Evolutionary conservation across 2,797 vertebrate species (phyloP), one percentile per base, ranked within the genome.

Genomic region (Cheirogaleus major): DNA sequence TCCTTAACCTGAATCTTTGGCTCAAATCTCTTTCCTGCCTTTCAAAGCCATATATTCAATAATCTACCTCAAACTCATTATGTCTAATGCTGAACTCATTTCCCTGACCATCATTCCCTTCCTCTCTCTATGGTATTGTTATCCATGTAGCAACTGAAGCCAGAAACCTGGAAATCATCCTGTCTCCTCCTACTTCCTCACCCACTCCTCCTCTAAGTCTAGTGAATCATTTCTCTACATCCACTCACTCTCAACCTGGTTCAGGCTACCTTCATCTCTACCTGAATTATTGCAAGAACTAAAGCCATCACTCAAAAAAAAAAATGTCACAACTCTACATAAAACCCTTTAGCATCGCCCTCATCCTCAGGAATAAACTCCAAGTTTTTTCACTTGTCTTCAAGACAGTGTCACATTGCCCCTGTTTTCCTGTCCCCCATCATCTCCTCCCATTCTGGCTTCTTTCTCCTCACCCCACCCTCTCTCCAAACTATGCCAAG

Each of bases 291-390:
- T 50, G 67, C 23, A 61, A 50, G 55, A 70, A 35, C 65, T 57
- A 95, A 91, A 95, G 83, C 2, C 83, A 83, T 55, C 17, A 55
- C 43, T 86, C 67, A 79, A 35, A 94, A 92, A 92, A 61, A 79
- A 35, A 80, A 91, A 67, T 4, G 22, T 35, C 59, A 7, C 52
- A 7, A 38, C 52, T 93, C 59, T 50, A 27, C 41, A 18, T 63
- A 55, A 95, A 96, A 91, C 30, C 59, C 32, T 89, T 82, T 38
- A 59, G 59, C 25, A 61, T 59, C 57, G 35, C 50, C 9, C 10
- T 96, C 15, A 35, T 59, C 35, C 69, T 88, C 67, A 79, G 86
- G 52, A 83, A 80, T 43, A 43, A 90, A 78, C 59, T 52, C 22
- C 4, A 88, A 91, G 43, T 8, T 89, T 79, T 79, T 52, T 82